Conservation (phyloP, 2,113 vertebrate genomes). For the Caloenas nicobarica region DNA sequence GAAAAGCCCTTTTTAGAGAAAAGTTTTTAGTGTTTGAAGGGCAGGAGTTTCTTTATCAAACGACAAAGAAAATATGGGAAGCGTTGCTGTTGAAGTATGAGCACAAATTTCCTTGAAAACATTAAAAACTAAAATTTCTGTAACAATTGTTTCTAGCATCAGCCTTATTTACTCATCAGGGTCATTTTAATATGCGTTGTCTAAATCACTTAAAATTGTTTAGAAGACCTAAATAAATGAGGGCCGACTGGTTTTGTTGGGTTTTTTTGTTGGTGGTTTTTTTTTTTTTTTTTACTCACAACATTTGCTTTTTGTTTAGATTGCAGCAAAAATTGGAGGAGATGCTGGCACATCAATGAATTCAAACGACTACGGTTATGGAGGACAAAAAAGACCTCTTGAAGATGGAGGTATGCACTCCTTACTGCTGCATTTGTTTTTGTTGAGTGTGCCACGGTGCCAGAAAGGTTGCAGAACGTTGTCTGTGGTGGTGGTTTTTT, state of each 20-base stretch:
- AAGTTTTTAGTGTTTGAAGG: neutral
- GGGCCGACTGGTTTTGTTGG: too few species aligned
- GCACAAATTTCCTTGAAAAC: neutral
- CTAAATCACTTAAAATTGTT: accelerated
- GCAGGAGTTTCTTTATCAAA: neutral
- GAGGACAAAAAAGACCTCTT: slow-evolving; percentile 96
- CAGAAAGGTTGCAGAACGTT: neutral
- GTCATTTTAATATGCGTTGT: accelerated
- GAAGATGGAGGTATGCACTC: slow-evolving; percentile 94
- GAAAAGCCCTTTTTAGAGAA: accelerated
- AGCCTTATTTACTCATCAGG: accelerated
- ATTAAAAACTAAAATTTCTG: accelerated
- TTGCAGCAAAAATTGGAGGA: slow-evolving; percentile 97
- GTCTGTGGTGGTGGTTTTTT: neutral
- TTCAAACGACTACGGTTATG: slow-evolving; percentile 91
- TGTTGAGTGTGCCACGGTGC: neutral
- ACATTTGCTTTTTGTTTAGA: slow-evolving; percentile 74
- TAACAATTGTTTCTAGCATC: neutral
- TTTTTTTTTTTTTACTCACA: neutral
- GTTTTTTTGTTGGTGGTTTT: too few species aligned
- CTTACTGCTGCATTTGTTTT: neutral
- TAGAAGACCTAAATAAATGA: neutral
- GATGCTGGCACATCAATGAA: slow-evolving; percentile 88
- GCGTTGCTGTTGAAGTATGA: neutral
- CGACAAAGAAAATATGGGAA: accelerated